These are phyloP conservation scores for Macroglossus sobrinus DNA, from an alignment of 2,113 vertebrate genomes.

Conservation along the genomic window DNA sequence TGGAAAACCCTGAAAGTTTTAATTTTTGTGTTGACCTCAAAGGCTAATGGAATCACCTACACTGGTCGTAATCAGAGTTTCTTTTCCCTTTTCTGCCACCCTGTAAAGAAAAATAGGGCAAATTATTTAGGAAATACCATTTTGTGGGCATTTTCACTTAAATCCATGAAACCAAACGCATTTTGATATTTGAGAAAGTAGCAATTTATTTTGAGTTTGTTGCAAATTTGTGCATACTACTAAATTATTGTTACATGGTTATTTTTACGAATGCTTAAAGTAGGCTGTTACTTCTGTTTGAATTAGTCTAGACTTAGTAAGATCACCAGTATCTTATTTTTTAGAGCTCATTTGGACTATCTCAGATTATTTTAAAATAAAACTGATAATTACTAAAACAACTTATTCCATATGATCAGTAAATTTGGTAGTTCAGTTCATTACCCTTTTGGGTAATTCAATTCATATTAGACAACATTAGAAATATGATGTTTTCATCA, in stretches of 20 bases:
- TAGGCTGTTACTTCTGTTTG: background rate
- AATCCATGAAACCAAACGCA: slow-evolving; percentile 28
- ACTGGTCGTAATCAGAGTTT: slow-evolving; percentile 87
- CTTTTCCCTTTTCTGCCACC: slow-evolving; percentile 92
- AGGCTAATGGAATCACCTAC: slow-evolving; percentile 79
- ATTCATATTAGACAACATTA: slow-evolving; percentile 16
- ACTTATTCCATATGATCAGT: background rate
- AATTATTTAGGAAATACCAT: slow-evolving; percentile 42
- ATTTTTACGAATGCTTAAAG: slow-evolving; percentile 29
- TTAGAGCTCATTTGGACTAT: slow-evolving; percentile 4
- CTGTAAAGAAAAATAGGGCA: slow-evolving; percentile 80
- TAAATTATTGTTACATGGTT: slow-evolving; percentile 10
- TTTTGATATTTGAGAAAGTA: background rate
- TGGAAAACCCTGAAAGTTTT: slow-evolving; percentile 78
- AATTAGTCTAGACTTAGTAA: slow-evolving; percentile 3
- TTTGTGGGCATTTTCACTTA: slow-evolving; percentile 7
- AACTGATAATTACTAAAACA: slow-evolving; percentile 34
- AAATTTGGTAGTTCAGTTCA: slow-evolving; percentile 32
- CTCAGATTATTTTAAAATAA: background rate
- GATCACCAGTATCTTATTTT: background rate
- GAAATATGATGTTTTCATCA: slow-evolving; percentile 43
- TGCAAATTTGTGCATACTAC: background rate
- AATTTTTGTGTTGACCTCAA: slow-evolving; percentile 60
- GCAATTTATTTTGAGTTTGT: background rate
- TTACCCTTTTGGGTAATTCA: slow-evolving; percentile 11